A percentile compares a stretch with the other conserved stretches of the same genome.
Conservation (phyloP, 2,113 vertebrate species). For the Gallinago media region DNA sequence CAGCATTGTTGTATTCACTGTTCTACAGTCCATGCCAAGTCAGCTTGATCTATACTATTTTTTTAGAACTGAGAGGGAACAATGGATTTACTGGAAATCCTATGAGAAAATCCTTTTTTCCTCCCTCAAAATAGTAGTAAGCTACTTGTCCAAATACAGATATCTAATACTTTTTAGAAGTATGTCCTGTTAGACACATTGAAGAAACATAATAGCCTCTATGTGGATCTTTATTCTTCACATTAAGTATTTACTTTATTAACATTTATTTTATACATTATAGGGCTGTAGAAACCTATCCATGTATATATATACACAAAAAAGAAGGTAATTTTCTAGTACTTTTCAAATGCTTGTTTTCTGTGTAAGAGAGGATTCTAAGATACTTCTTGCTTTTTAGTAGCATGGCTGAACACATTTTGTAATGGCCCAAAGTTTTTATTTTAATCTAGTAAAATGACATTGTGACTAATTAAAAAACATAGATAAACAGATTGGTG, state of each 20-base stretch:
- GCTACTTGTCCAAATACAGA: not conserved
- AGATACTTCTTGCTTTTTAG: not conserved
- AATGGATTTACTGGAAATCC: not conserved
- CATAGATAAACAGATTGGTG: not conserved
- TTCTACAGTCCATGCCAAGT: not conserved
- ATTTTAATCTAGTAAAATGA: not conserved
- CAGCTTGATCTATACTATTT: not conserved
- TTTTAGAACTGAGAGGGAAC: not conserved
- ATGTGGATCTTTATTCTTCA: not conserved
- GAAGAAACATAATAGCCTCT: not conserved
- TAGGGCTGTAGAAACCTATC: not conserved
- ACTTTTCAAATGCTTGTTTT: not conserved
- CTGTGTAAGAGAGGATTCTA: not conserved
- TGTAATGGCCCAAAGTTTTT: not conserved
- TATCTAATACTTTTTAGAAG: not conserved
- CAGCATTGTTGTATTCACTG: not conserved
- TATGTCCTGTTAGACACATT: not conserved
- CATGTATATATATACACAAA: accelerated
- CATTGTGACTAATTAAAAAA: not conserved
- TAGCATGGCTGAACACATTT: not conserved
- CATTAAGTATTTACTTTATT: not conserved
- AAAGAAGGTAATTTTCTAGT: not conserved
- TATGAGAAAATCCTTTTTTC: not conserved
- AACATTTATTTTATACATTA: not conserved
- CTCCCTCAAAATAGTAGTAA: not conserved